Conservation (phyloP, 1,140 invertebrate genomes). For the Zaprionus kolodkinae region DNA sequence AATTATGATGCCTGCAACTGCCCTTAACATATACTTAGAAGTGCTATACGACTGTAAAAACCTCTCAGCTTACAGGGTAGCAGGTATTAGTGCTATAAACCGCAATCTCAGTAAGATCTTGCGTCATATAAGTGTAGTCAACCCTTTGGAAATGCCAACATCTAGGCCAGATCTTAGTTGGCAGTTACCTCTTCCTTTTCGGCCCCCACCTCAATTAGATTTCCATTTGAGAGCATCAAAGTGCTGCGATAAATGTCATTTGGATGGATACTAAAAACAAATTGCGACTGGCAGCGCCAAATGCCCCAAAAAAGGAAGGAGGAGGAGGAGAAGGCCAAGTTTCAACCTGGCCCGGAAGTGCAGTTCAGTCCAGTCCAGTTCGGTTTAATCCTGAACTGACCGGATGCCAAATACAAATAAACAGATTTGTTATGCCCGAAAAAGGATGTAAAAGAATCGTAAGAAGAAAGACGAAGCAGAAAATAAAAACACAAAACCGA, state of each 20-base stretch:
- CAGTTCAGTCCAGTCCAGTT: slow-evolving; percentile 17
- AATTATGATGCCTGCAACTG: too few species aligned
- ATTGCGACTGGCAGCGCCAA: slow-evolving; percentile 51
- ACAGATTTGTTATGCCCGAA: slow-evolving; percentile 81
- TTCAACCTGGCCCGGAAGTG: slow-evolving; percentile 45
- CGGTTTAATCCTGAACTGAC: too few species aligned
- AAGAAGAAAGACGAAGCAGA: too few species aligned
- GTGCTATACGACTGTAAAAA: too few species aligned
- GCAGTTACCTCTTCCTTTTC: slow-evolving; percentile 1
- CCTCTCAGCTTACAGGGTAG: neutral
- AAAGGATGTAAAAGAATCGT: slow-evolving; percentile 32
- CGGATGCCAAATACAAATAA: slow-evolving; percentile 79
- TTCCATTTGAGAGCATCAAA: slow-evolving; percentile 76
- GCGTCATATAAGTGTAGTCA: neutral
- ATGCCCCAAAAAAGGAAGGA: neutral
- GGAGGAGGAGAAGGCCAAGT: neutral
- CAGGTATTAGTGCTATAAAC: neutral
- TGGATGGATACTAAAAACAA: slow-evolving; percentile 66
- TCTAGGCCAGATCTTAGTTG: slow-evolving; percentile 38
- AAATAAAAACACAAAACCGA: slow-evolving; percentile 17
- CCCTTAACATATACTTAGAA: too few species aligned
- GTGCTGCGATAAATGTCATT: slow-evolving; percentile 60
- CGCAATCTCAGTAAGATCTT: slow-evolving; percentile 2
- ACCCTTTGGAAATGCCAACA: neutral
- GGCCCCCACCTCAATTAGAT: slow-evolving; percentile 63